Conservation (phyloP, 2,113 vertebrate species). For the Pteropus alecto region DNA sequence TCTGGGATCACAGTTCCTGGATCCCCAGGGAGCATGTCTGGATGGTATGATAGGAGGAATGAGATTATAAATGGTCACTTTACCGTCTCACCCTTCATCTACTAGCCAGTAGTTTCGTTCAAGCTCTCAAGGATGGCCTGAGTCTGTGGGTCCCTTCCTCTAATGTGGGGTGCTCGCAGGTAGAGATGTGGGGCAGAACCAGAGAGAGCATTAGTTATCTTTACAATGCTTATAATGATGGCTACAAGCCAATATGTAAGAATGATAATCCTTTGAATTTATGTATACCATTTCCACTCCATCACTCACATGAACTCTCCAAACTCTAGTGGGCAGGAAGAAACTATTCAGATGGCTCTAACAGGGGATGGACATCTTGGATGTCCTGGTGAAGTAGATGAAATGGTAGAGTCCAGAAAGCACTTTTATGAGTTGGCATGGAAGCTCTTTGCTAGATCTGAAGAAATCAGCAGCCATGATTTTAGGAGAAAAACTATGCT, state of each 20-base stretch:
- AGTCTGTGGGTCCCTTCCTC: background rate
- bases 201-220: background rate
- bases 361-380: background rate
- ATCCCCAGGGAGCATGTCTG: no score
- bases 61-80: no score
- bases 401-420: background rate
- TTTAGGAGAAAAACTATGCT: background rate
- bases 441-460: no score
- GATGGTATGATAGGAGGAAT: no score
- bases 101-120: background rate
- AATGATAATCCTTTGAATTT: background rate
- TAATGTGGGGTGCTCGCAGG: fast-evolving
- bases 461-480: background rate
- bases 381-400: background rate
- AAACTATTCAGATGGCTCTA: no score
- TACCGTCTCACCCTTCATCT: no score
- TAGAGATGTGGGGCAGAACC: background rate
- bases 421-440: no score
- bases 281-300: fast-evolving
- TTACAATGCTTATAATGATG: background rate
- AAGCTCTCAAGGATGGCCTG: background rate
- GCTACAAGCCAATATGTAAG: background rate
- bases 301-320: background rate
- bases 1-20: no score
- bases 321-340: background rate